These are phyloP conservation scores for Heteromormyrus szaboi DNA, from an alignment of 2,797 vertebrate genomes.

Conservation along the genomic window DNA sequence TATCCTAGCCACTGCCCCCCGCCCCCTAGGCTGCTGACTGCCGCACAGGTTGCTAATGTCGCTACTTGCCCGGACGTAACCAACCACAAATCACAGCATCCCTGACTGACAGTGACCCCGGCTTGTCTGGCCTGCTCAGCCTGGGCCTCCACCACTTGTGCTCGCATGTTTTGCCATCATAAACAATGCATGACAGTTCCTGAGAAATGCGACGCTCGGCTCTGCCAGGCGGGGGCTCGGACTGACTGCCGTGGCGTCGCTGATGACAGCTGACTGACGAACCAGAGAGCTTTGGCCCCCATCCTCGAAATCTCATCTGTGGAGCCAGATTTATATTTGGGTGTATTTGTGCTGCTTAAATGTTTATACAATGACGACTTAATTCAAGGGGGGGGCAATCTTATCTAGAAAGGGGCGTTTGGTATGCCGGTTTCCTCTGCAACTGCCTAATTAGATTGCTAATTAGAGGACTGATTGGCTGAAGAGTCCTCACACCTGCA, in stretches of 20 bases:
- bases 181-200: slow-evolving; percentile 16
- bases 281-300: not conserved
- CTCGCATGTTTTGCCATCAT: not conserved
- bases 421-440: not conserved
- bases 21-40: not conserved
- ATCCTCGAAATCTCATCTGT: no score
- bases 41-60: not conserved
- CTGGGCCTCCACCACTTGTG: not conserved
- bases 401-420: not conserved
- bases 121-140: not conserved
- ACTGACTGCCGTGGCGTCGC: not conserved
- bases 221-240: not conserved
- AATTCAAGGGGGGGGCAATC: not conserved
- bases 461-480: not conserved
- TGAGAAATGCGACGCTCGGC: not conserved
- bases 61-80: not conserved
- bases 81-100: not conserved
- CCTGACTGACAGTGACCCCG: slow-evolving; percentile 11
- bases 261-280: not conserved
- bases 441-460: not conserved
- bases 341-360: not conserved
- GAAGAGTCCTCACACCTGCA: not conserved
- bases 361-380: not conserved
- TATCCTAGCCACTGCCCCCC: not conserved
- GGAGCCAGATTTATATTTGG: not conserved